Conservation (phyloP, 2,888 invertebrate species). For the Agriotes lineatus region DNA sequence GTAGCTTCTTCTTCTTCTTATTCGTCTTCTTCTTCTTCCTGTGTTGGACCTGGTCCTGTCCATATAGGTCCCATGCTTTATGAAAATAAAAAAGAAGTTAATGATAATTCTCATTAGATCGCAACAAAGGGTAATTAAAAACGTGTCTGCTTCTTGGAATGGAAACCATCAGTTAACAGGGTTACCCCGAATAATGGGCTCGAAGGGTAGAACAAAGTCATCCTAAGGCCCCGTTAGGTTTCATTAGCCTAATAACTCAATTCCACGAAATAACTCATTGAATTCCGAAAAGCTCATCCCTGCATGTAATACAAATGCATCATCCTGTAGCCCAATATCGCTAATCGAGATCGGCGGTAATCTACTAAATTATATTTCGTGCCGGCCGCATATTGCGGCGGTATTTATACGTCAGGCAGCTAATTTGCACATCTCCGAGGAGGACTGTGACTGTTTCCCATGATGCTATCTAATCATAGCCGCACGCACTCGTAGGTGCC, state of each 20-base stretch:
- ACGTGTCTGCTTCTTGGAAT: too few species aligned
- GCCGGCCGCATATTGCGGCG: constrained; percentile 54
- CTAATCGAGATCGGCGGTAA: constrained; percentile 55
- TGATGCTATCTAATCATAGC: constrained; percentile 62
- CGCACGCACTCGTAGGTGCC: constrained; percentile 58
- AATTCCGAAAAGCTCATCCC: constrained; percentile 13
- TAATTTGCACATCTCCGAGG: constrained; percentile 64
- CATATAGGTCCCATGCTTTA: too few species aligned
- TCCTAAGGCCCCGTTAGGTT: too few species aligned
- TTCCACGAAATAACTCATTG: neutral
- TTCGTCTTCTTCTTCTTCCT: too few species aligned
- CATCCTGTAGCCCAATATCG: constrained; percentile 53
- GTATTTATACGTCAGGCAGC: constrained; percentile 57
- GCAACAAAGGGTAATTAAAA: too few species aligned
- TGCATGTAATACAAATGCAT: constrained; percentile 46
- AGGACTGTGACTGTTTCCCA: constrained; percentile 60
- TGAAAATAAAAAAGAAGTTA: too few species aligned
- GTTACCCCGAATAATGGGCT: too few species aligned
- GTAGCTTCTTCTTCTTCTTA: too few species aligned
- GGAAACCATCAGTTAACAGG: too few species aligned
- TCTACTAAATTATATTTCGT: constrained; percentile 60
- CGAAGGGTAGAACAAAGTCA: too few species aligned
- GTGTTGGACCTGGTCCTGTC: too few species aligned
- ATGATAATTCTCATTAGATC: too few species aligned
- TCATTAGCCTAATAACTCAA: neutral